Evolutionary conservation across 2,113 vertebrate genomes (phyloP).

Genomic region (Pheucticus melanocephalus): DNA sequence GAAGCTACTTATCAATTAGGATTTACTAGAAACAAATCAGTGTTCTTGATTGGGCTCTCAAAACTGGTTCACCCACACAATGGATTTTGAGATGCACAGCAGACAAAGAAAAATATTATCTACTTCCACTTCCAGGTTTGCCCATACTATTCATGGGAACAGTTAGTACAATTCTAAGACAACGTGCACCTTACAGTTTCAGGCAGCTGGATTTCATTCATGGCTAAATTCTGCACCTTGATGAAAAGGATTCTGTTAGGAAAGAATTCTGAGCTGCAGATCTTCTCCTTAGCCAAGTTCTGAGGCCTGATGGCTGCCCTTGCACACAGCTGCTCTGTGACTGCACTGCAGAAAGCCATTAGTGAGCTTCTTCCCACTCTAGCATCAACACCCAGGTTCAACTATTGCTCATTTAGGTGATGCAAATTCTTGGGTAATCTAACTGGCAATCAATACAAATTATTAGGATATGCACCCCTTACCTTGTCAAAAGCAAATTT

Average conservation of each 20-base stretch:
- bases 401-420: not conserved
- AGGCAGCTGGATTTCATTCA: not conserved
- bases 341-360: not conserved
- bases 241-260: not conserved
- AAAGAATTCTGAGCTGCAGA: not conserved
- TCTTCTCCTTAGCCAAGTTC: not conserved
- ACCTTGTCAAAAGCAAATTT: not conserved
- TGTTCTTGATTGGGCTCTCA: not conserved
- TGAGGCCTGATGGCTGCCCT: rapidly evolving
- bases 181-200: not conserved
- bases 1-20: not conserved
- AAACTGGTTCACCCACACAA: not conserved
- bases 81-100: not conserved
- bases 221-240: not conserved
- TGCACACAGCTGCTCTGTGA: not conserved
- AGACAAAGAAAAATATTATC: not conserved
- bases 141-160: not conserved
- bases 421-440: not conserved
- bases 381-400: not conserved
- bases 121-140: not conserved
- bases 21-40: not conserved
- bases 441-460: not conserved
- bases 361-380: not conserved
- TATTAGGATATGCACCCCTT: not conserved
- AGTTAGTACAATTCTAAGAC: not conserved